These are phyloP conservation scores for Ceratosolen fusciceps DNA, from an alignment of 1,140 invertebrate genomes.

Conservation along the genomic window DNA sequence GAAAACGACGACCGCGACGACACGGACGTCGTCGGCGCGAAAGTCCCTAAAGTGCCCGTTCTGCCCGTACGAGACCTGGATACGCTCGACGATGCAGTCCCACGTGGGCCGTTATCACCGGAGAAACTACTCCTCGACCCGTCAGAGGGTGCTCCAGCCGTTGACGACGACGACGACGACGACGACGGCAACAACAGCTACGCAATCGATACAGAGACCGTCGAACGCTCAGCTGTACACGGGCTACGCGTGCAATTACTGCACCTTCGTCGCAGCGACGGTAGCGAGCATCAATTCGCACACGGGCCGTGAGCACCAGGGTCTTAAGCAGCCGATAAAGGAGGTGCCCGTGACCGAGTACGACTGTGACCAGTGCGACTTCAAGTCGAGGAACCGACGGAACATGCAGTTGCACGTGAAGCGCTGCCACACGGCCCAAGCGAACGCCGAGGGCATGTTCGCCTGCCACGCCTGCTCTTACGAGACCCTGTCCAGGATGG, in stretches of 20 bases:
- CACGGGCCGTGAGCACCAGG: conserved; percentile 12
- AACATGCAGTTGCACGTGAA: conserved; percentile 39
- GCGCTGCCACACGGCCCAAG: neutral
- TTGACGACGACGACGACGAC: neutral
- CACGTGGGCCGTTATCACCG: conserved; percentile 65
- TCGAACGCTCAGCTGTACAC: conserved; percentile 14
- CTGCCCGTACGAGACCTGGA: conserved; percentile 56
- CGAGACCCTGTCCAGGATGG: conserved; percentile 48
- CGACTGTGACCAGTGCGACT: conserved; percentile 51
- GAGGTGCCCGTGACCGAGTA: conserved; percentile 44
- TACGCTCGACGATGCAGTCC: conserved; percentile 58
- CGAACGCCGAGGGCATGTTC: conserved; percentile 42
- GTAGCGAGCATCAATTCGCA: conserved; percentile 27
- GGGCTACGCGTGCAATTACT: conserved; percentile 41
- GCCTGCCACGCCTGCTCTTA: conserved; percentile 54
- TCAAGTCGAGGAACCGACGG: conserved; percentile 15
- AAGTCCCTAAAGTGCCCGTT: conserved; percentile 54
- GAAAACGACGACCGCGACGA: neutral
- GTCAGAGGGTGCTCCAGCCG: neutral
- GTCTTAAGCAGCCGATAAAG: conserved; percentile 48
- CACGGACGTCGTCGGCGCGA: neutral
- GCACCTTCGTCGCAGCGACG: conserved; percentile 34
- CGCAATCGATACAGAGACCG: neutral
- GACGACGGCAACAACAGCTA: no score
- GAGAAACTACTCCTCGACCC: neutral